Base-by-base conservation (phyloP, 1,140 invertebrate species). In the Laupala kohalensis region DNA sequence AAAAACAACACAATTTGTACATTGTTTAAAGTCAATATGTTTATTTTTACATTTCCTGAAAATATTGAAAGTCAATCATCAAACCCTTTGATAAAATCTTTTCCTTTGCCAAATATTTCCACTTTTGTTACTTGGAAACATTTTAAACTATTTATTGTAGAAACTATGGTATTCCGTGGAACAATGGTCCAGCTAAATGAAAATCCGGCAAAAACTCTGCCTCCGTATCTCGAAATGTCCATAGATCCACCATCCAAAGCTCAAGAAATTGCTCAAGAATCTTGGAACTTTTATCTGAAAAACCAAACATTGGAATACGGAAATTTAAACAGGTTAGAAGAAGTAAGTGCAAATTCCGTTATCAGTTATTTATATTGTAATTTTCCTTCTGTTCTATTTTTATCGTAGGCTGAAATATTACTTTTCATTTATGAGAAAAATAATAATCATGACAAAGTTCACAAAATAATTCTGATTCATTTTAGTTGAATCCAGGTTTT, bases 251-350 rank as follows among this genome's bases (percentile, higher is more conserved):
- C n/a, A 53, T 25, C 25, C 5, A 63, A 29, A 67, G 71, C 71
- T 23, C 15, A 26, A 24, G 23, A 30, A 4, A 25, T 69, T 37
- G 65, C 65, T 19, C n/a, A 53, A 15, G 25, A 68, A 28, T 19
- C 65, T 23, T 68, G 71, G 67, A 6, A 72, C 5, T 72, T 69
- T 25, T 72, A 72, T 25, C 15, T 72, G 65, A 23, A 68, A 27
- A 69, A 69, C 19, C 65, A 67, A n/a, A 25, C 71, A 0, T 13
- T 72, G 6, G 26, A 24, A 23, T 68, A 68, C 26, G 65, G 65
- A n/a, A 68, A 37, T 25, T 28, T 68, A 23, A 37, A 24, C n/a
- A 37, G 69, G 53, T 25, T 72, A 66, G 71, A 65, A 25, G 37
- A 72, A 30, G 71, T 72, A 70, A 19, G 26, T 26, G 30, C 3